Conservation (phyloP, 2,797 vertebrate genomes). For the Lateolabrax maculatus region DNA sequence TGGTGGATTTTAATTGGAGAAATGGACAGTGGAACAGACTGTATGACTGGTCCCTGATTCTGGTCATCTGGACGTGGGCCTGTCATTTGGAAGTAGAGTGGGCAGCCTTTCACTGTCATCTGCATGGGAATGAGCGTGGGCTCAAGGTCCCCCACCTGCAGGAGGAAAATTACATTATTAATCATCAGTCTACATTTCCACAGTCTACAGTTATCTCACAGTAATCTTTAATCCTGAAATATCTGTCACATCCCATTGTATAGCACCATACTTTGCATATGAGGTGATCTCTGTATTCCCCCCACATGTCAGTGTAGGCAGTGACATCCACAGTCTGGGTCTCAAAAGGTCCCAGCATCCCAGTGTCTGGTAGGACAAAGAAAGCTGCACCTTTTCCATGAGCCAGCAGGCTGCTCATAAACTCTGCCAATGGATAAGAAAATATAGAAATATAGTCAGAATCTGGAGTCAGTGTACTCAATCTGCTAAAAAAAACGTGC, state of each 20-base stretch:
- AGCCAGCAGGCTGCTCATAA: constrained; percentile 85
- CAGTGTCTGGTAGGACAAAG: constrained; percentile 79
- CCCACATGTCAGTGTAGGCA: constrained; percentile 95
- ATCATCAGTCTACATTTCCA: background rate
- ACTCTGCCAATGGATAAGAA: constrained; percentile 82
- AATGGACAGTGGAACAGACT: constrained; percentile 75
- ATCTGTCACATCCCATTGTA: background rate
- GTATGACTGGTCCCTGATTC: constrained; percentile 82
- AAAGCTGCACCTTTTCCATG: constrained; percentile 92
- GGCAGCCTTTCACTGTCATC: constrained; percentile 92
- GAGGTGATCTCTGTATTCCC: constrained; percentile 92
- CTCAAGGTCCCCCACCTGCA: constrained; percentile 89
- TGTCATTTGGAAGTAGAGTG: constrained; percentile 91
- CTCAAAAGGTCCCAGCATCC: constrained; percentile 88
- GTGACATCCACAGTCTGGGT: constrained; percentile 86
- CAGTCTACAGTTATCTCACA: background rate
- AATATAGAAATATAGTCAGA: constrained; percentile 20
- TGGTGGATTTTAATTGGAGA: background rate
- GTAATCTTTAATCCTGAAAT: background rate
- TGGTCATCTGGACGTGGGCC: constrained; percentile 81
- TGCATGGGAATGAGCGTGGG: constrained; percentile 85
- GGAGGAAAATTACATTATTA: constrained; percentile 1
- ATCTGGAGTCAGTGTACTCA: background rate
- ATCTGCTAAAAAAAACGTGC: background rate
- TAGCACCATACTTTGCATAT: constrained; percentile 87